These are phyloP conservation scores for Plebejus anna DNA, from an alignment of 2,888 invertebrate genomes.

Conservation along the genomic window DNA sequence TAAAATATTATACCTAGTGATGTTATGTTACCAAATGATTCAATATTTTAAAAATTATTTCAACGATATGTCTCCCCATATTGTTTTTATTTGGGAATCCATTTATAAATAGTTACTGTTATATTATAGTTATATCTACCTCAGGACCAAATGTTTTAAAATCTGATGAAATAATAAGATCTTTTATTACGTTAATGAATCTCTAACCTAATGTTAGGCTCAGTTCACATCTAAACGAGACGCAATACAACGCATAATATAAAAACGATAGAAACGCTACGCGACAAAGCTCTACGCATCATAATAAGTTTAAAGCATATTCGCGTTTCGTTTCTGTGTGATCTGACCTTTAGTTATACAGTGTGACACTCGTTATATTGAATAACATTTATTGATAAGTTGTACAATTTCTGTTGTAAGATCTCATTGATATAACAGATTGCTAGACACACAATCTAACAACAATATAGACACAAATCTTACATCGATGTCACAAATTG, in stretches of 20 bases:
- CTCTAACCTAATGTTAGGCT: not conserved
- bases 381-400: constrained; percentile 21
- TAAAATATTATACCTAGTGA: constrained; percentile 3
- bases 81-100: not conserved
- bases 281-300: too few relatives aligned
- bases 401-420: constrained; percentile 14
- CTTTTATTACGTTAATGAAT: constrained; percentile 27
- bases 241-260: too few relatives aligned
- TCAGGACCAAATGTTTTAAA: constrained; percentile 62
- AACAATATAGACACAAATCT: constrained; percentile 13
- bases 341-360: not conserved
- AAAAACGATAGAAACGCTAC: too few relatives aligned
- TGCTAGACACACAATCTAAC: constrained; percentile 15
- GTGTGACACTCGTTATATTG: constrained; percentile 1
- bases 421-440: constrained; percentile 2
- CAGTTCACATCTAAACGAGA: not conserved
- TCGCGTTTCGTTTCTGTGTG: too few relatives aligned
- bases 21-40: constrained; percentile 11
- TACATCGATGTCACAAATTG: constrained; percentile 11
- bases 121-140: constrained; percentile 51
- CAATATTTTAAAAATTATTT: constrained; percentile 23
- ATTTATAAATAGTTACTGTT: constrained; percentile 20
- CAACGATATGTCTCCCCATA: not conserved
- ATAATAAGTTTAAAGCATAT: too few relatives aligned
- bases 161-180: constrained; percentile 36